A percentile compares a stretch with the other conserved stretches of the same genome.
These are phyloP conservation scores for Brachionus rotundiformis DNA, from an alignment of 1,140 invertebrate species.

Conservation along the genomic window DNA sequence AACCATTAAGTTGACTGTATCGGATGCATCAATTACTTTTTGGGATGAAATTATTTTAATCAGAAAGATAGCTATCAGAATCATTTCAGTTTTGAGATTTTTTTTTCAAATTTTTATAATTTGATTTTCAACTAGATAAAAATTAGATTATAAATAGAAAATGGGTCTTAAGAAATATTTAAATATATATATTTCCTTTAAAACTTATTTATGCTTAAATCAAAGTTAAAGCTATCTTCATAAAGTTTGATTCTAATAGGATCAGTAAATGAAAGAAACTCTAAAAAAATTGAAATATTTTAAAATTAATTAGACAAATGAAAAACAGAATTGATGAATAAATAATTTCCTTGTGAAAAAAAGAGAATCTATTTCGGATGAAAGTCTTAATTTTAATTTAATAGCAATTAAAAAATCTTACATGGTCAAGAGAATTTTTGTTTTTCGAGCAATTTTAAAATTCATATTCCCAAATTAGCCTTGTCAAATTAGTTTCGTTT, in stretches of 20 bases:
- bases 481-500: constrained; percentile 28
- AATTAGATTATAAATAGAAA: constrained; percentile 45
- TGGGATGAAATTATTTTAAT: not conserved
- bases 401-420: not conserved
- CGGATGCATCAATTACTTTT: not conserved
- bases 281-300: not conserved
- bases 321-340: not conserved
- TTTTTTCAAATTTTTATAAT: not conserved
- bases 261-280: not conserved
- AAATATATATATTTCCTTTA: no score
- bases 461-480: constrained; percentile 36
- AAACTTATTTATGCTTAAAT: no score
- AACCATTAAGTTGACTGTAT: not conserved
- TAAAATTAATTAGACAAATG: not conserved
- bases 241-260: not conserved
- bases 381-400: not conserved
- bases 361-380: not conserved
- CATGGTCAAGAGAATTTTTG: constrained; percentile 15
- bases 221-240: not conserved
- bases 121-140: not conserved
- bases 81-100: not conserved
- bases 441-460: constrained; percentile 14
- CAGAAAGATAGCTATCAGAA: not conserved
- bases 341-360: not conserved
- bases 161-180: not conserved